Percentiles rank a stretch among this genome's conserved stretches.
Conservation (phyloP, 2,113 vertebrate species). For the Xiphorhynchus elegans region DNA sequence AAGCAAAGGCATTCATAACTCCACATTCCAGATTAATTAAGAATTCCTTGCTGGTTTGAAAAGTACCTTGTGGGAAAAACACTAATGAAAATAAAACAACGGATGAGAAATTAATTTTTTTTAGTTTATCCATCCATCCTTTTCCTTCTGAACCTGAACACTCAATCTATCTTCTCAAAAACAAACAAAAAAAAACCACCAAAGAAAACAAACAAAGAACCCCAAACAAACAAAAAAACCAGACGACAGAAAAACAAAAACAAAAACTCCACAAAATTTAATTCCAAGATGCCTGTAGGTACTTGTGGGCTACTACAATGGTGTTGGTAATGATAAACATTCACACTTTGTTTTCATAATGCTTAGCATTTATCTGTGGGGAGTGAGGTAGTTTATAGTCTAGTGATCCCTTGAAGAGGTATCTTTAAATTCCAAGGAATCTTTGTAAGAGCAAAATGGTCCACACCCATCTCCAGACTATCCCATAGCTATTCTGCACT, state of each 20-base stretch:
- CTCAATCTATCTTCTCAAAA: background rate
- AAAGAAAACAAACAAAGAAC: background rate
- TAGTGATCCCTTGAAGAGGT: background rate
- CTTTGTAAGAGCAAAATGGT: background rate
- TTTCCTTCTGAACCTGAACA: background rate
- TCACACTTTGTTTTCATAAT: background rate
- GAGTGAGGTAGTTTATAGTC: background rate
- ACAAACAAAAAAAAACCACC: background rate
- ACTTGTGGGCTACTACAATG: background rate
- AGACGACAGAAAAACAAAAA: no score
- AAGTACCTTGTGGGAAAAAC: background rate
- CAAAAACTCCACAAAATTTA: background rate
- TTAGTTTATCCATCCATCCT: background rate
- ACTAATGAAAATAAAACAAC: constrained; percentile 37
- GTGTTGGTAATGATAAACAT: background rate
- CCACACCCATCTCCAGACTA: background rate
- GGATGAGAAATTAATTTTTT: background rate
- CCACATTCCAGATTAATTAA: constrained; percentile 56
- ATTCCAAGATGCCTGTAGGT: background rate
- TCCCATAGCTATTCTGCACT: background rate
- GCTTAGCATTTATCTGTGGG: background rate
- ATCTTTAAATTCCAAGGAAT: background rate
- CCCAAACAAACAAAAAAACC: background rate
- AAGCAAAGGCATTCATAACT: constrained; percentile 60
- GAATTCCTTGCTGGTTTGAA: constrained; percentile 49